Percentiles rank a stretch among this genome's conserved stretches.
These are phyloP conservation scores for Furcifer pardalis DNA, from an alignment of 2,797 vertebrate genomes.

Conservation along the genomic window DNA sequence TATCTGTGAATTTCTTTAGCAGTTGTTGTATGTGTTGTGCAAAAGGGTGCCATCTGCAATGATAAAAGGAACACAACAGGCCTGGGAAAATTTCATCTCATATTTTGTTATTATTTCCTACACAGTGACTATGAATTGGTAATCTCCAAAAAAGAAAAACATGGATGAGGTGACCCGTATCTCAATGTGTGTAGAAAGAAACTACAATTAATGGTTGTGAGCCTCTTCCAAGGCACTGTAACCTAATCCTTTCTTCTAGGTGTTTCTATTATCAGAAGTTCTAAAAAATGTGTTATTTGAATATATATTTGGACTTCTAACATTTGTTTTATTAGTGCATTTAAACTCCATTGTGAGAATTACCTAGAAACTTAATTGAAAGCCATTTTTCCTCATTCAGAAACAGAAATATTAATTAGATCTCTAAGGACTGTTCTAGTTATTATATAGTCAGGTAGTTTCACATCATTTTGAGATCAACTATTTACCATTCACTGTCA, in stretches of 20 bases:
- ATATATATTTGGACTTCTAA: background rate
- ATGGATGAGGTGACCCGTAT: background rate
- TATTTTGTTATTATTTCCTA: background rate
- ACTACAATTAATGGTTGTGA: background rate
- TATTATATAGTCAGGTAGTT: rapidly evolving
- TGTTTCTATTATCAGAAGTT: background rate
- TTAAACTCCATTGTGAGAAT: background rate
- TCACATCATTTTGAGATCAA: background rate
- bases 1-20: background rate
- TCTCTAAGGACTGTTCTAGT: slow-evolving; percentile 24
- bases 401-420: slow-evolving; percentile 37
- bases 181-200: background rate
- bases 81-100: background rate
- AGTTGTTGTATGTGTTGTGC: background rate
- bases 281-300: background rate
- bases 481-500: background rate
- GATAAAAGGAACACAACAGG: background rate
- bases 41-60: background rate
- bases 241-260: background rate
- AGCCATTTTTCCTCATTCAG: background rate
- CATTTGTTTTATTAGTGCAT: background rate
- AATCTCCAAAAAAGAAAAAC: no score
- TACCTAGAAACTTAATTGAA: background rate
- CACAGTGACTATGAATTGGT: no score
- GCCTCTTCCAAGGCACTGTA: no score